Conservation (phyloP, 2,797 vertebrate species). For the Sebastes jordani region DNA sequence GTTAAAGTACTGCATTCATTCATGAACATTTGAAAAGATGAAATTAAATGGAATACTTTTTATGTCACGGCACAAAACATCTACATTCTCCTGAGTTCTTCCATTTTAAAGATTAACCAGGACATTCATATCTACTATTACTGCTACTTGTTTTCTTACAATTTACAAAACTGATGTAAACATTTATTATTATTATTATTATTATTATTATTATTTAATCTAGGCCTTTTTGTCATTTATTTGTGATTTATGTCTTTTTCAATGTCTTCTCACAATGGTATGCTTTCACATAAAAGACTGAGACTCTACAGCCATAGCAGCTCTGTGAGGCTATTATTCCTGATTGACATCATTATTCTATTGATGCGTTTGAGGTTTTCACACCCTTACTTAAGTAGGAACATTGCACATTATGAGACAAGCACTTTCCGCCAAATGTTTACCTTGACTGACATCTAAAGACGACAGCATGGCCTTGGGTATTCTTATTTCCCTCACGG, state of each 20-base stretch:
- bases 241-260: background rate
- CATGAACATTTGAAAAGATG: background rate
- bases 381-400: background rate
- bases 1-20: constrained; percentile 21
- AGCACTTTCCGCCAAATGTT: background rate
- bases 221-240: background rate
- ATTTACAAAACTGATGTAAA: background rate
- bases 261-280: background rate
- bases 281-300: background rate
- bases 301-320: background rate
- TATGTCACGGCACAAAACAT: background rate
- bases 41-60: background rate
- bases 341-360: background rate
- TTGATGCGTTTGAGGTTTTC: background rate
- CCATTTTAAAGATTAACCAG: background rate
- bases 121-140: background rate
- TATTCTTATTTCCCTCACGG: background rate
- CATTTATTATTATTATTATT: background rate
- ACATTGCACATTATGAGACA: background rate
- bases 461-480: background rate
- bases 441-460: background rate
- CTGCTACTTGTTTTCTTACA: background rate
- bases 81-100: background rate
- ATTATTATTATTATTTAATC: background rate
- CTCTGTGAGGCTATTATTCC: background rate